A percentile compares a stretch with the other conserved stretches of the same genome.
Evolutionary conservation across 2,888 invertebrate genomes (phyloP).

Genomic region (Synanthedon formicaeformis): DNA sequence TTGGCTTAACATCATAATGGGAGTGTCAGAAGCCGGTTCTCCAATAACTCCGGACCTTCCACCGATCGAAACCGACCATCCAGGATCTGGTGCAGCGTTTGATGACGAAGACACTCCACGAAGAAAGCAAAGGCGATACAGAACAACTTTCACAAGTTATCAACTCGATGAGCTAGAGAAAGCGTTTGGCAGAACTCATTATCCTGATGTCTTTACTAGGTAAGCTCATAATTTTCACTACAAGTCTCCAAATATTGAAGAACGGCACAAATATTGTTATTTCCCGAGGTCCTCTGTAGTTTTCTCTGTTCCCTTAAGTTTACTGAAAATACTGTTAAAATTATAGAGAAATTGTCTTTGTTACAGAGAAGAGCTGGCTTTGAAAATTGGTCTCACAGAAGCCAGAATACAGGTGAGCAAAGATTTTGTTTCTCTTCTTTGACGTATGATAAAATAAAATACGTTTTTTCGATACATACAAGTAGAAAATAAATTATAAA

Average conservation of each 20-base stretch:
- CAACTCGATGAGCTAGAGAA: conserved; percentile 97
- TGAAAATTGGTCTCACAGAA: conserved; percentile 94
- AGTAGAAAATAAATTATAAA: too few relatives aligned
- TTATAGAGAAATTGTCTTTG: conserved; percentile 24
- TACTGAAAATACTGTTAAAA: too few relatives aligned
- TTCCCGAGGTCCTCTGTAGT: too few relatives aligned
- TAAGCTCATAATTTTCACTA: conserved; percentile 32
- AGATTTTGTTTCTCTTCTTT: too few relatives aligned
- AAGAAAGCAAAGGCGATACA: conserved; percentile 90
- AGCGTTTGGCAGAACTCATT: conserved; percentile 97
- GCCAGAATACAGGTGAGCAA: conserved; percentile 90
- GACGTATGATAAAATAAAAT: too few relatives aligned
- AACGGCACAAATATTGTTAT: too few relatives aligned
- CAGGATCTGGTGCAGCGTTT: conserved; percentile 52
- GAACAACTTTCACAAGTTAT: conserved; percentile 94
- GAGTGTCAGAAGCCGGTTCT: conserved; percentile 53
- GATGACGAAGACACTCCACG: conserved; percentile 85
- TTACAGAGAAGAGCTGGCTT: conserved; percentile 92
- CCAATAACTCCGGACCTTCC: conserved; percentile 46
- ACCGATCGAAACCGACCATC: conserved; percentile 40
- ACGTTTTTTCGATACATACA: too few relatives aligned
- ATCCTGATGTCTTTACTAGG: conserved; percentile 98
- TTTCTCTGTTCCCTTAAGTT: too few relatives aligned
- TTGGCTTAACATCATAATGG: conserved; percentile 27
- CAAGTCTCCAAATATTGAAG: too few relatives aligned